Conservation (phyloP, 2,113 vertebrate genomes). For the Fulica atra region DNA sequence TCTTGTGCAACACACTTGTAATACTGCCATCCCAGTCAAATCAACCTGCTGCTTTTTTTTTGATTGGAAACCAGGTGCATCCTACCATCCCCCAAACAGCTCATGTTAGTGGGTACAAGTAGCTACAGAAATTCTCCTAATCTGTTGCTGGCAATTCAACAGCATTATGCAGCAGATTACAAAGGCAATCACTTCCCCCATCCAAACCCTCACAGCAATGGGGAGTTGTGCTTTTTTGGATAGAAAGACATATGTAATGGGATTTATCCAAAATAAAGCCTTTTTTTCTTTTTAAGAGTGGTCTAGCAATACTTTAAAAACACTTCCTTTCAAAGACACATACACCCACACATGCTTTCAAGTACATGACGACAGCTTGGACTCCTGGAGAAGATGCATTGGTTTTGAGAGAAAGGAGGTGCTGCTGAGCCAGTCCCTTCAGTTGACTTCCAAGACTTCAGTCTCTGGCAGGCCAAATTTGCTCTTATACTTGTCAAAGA, state of each 20-base stretch:
- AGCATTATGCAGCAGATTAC: not conserved
- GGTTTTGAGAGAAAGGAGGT: not conserved
- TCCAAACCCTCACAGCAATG: not conserved
- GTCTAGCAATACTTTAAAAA: conserved; percentile 72
- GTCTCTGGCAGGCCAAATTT: conserved; percentile 87
- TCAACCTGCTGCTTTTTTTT: not conserved
- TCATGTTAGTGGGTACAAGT: not conserved
- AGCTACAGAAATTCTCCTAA: not conserved
- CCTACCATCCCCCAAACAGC: not conserved
- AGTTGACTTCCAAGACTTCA: conserved; percentile 86
- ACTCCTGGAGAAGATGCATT: conserved; percentile 17
- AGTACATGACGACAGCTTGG: conserved; percentile 64
- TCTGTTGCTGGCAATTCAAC: not conserved
- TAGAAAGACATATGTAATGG: not conserved
- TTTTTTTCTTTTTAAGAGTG: conserved; percentile 51
- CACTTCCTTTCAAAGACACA: conserved; percentile 67
- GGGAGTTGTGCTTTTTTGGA: not conserved
- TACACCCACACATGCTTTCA: conserved; percentile 60
- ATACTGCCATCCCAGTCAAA: not conserved
- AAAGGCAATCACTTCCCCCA: not conserved
- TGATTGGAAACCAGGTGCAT: not conserved
- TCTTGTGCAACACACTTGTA: not conserved
- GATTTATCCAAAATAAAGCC: conserved; percentile 35
- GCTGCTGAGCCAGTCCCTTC: conserved; percentile 52
- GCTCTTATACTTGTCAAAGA: conserved; percentile 92